Conservation (phyloP, 2,797 vertebrate species). For the Sitta carolinensis region DNA sequence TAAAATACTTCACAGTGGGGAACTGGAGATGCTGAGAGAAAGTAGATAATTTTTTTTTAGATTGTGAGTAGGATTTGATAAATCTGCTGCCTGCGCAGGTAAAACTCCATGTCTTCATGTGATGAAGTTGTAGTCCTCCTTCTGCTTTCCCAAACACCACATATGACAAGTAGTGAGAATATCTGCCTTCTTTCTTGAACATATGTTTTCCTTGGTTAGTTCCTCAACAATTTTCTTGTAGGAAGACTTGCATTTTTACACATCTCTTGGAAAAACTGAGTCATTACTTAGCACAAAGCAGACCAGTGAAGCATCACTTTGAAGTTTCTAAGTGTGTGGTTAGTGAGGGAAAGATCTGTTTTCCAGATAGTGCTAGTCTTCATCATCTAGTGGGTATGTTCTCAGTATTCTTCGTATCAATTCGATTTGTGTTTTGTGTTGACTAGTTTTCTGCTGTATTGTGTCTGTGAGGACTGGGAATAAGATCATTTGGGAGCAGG, state of each 20-base stretch:
- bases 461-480: background rate
- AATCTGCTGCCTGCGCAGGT: background rate
- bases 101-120: background rate
- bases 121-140: background rate
- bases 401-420: background rate
- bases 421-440: background rate
- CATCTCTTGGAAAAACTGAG: background rate
- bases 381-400: background rate
- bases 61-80: background rate
- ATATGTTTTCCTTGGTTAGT: background rate
- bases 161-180: background rate
- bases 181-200: background rate
- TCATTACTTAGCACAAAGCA: background rate
- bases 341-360: background rate
- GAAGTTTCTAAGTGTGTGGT: background rate
- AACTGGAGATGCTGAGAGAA: background rate
- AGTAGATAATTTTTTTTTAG: background rate
- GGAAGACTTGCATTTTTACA: background rate
- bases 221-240: background rate
- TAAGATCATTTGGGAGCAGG: background rate
- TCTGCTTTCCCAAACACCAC: background rate
- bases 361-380: background rate
- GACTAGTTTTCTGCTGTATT: background rate
- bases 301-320: background rate
- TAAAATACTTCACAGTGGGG: background rate